phyloP scores from a whole-genome alignment of 2,888 invertebrate genomes.

The Dynastes tityus region DNA sequence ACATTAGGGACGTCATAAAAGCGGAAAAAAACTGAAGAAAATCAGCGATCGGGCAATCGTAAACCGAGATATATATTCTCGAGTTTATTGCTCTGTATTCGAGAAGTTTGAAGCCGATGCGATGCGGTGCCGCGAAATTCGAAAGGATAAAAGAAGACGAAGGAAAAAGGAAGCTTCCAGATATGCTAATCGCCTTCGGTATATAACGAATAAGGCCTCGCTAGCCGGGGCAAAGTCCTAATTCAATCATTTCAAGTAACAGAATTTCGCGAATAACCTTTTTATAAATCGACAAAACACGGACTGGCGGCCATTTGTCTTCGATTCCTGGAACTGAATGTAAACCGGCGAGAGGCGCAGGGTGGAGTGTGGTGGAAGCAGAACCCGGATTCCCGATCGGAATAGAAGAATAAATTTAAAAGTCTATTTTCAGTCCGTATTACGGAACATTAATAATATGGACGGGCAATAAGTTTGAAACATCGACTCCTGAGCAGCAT shows the following conservation, averaged over 20 bases:
- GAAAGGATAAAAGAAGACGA: not conserved
- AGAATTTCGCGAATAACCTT: constrained; percentile 48
- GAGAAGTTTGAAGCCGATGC: not conserved
- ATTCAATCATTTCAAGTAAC: constrained; percentile 48
- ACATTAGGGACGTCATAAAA: constrained; percentile 11
- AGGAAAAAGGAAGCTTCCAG: not conserved
- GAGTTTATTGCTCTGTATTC: not conserved
- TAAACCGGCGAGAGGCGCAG: constrained; percentile 50
- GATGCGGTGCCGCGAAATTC: not conserved
- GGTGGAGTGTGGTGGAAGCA: constrained; percentile 47
- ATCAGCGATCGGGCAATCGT: constrained; percentile 7
- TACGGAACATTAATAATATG: constrained; percentile 67
- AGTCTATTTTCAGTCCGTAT: constrained; percentile 67
- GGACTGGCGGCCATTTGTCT: constrained; percentile 61
- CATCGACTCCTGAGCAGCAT: constrained; percentile 63
- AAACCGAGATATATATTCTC: constrained; percentile 15
- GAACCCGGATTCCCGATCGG: constrained; percentile 62
- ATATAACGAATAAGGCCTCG: too few species aligned
- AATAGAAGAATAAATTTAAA: constrained; percentile 66
- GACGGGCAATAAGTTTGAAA: constrained; percentile 67
- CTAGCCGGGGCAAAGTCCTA: constrained; percentile 14
- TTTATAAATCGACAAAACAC: constrained; percentile 50
- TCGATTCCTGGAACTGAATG: constrained; percentile 61
- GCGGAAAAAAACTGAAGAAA: not conserved
- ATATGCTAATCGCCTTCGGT: constrained; percentile 17